Percentiles rank a stretch among this genome's conserved stretches.
Evolutionary conservation across 2,888 invertebrate species (phyloP).

Genomic region (Diloba caeruleocephala): DNA sequence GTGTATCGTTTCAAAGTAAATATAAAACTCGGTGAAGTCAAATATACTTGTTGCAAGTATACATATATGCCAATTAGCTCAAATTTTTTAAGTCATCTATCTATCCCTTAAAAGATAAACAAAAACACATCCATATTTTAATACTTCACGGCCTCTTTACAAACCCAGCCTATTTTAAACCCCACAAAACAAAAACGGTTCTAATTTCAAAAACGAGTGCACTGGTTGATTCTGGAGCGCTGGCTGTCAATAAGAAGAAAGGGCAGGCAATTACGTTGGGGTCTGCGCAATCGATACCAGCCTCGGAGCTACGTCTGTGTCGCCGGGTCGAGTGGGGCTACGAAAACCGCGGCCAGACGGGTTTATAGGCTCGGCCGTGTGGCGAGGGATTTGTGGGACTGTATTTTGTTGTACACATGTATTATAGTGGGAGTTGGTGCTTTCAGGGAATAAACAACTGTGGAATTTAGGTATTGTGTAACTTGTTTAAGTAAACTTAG

Average conservation of each 20-base stretch:
- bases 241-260: conserved; percentile 77
- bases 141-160: background rate
- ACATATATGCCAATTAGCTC: too few relatives aligned
- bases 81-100: too few relatives aligned
- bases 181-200: conserved; percentile 22
- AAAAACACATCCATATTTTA: background rate
- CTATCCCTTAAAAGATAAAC: background rate
- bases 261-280: conserved; percentile 75
- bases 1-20: too few relatives aligned
- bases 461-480: too few relatives aligned
- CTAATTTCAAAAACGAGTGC: conserved; percentile 55
- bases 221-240: conserved; percentile 60
- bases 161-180: conserved; percentile 5
- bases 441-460: too few relatives aligned
- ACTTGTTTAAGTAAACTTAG: too few relatives aligned
- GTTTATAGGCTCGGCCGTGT: conserved; percentile 12
- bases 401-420: background rate
- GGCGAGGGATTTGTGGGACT: background rate
- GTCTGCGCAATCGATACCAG: conserved; percentile 71
- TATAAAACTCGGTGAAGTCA: too few relatives aligned
- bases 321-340: conserved; percentile 47
- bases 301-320: conserved; percentile 63
- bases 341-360: conserved; percentile 27
- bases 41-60: too few relatives aligned
- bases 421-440: background rate